phyloP scores from a whole-genome alignment of 2,888 invertebrate species.

The Caenorhabditis zanzibari region DNA sequence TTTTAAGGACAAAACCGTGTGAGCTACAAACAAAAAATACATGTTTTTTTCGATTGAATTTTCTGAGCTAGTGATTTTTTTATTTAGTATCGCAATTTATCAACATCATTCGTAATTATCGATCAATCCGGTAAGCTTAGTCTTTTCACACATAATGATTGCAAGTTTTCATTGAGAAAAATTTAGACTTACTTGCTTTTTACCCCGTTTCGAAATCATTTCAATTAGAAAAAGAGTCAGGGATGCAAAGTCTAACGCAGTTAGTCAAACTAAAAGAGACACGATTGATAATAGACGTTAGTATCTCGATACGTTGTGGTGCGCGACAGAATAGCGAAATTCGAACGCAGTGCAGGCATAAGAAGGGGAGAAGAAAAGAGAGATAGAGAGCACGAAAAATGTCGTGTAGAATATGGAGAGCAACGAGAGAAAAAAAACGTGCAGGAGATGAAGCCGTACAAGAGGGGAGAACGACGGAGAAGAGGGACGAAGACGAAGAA shows the following conservation, averaged over 20 bases:
- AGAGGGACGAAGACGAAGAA: constrained; percentile 9
- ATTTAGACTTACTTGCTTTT: constrained; percentile 32
- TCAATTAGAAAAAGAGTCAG: neutral
- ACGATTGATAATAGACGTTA: constrained; percentile 26
- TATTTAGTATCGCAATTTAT: no score
- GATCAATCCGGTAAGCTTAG: no score
- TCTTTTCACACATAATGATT: neutral
- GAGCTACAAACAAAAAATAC: no score
- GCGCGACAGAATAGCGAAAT: constrained; percentile 12
- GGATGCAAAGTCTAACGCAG: neutral
- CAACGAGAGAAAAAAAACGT: constrained; percentile 20
- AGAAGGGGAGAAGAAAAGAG: constrained; percentile 10
- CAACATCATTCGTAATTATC: no score
- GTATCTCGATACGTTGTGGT: neutral
- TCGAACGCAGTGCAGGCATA: constrained; percentile 20
- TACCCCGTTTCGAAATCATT: constrained; percentile 16
- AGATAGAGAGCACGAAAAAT: constrained; percentile 1
- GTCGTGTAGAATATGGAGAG: constrained; percentile 12
- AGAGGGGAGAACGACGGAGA: constrained; percentile 17
- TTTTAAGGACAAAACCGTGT: no score
- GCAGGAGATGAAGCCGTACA: constrained; percentile 26
- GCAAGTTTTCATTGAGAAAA: neutral
- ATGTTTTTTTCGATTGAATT: no score
- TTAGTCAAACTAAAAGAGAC: neutral
- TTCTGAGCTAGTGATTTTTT: no score